Evolutionary conservation across 1,140 invertebrate genomes (phyloP), one percentile per base, ranked within the genome.

Genomic region (Musca domestica): DNA sequence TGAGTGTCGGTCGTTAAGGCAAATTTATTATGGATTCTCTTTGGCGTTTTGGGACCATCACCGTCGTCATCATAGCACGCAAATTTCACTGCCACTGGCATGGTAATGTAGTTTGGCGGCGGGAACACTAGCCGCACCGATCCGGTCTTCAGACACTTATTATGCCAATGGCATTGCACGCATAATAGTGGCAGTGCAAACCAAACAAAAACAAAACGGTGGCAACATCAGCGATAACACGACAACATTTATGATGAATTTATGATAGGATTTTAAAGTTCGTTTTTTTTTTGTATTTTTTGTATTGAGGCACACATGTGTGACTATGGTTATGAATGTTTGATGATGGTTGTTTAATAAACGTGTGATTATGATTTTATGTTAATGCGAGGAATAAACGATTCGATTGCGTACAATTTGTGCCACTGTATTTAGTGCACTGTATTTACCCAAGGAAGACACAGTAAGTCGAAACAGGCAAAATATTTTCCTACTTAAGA

Each of bases 211-310:
- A 41, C 34, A 41, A 41, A 41, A 41, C 34, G 34, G 34, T 41
- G 34, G 34, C 34, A 41, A 41, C 34, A 41, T 41, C 34, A 41
- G 10, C 34, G 34, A 41, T 41, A 41, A 41, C 34, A 41, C 34
- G 34, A 41, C 34, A 41, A 41, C 34, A 41, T 22, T 61, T 61
- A 41, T 61, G 56, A 61, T 61, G 56, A 61, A 61, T 61, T 61
- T 61, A 61, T 61, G 56, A 61, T 61, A 61, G 27, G 56, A 61
- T 61, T 61, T 61, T 61, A 61, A 61, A 41, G 56, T 61, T n/a
- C n/a, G n/a, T n/a, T n/a, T n/a, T n/a, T n/a, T 34, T 61, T 61
- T 27, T 27, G 27, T 58, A 58, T 61, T 41, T 34, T 34, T 15
- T 61, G 27, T 61, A 27, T 9, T 14, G 15, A 27, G 27, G n/a